Percentiles rank a stretch among this genome's conserved stretches.
phyloP scores from a whole-genome alignment of 2,113 vertebrate species.

The Columba livia region DNA sequence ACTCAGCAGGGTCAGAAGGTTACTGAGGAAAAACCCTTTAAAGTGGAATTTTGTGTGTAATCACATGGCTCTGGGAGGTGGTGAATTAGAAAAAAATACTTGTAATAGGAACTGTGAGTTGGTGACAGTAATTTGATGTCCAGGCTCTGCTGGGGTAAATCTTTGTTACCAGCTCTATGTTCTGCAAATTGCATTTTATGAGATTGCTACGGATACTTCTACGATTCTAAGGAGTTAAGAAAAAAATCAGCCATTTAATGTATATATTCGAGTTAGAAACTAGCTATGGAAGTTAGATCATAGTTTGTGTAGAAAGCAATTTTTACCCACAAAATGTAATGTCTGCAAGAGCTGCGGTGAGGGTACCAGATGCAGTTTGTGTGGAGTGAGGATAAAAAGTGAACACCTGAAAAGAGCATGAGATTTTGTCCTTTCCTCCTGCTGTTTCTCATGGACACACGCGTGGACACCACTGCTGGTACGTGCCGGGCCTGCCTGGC shows the following conservation, averaged over 20 bases:
- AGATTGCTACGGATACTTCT: background rate
- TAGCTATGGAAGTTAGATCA: background rate
- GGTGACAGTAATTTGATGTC: background rate
- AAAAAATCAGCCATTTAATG: background rate
- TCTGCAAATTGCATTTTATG: background rate
- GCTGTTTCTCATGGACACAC: rapidly evolving
- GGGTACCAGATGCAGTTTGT: background rate
- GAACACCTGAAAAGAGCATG: background rate
- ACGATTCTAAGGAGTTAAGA: background rate
- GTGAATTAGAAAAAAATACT: background rate
- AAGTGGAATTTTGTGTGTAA: background rate
- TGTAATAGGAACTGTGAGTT: background rate
- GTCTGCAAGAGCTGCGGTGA: background rate
- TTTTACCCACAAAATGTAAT: background rate
- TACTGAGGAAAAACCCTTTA: background rate
- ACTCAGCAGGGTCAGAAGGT: background rate
- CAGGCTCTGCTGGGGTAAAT: background rate
- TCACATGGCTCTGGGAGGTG: background rate
- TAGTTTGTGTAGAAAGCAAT: background rate
- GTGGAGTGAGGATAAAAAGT: background rate
- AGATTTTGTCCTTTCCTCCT: background rate
- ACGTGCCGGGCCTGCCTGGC: background rate
- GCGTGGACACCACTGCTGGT: rapidly evolving
- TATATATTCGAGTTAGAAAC: background rate
- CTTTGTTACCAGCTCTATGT: background rate